phyloP scores from a whole-genome alignment of 2,113 vertebrate species.

The Pithys albifrons region DNA sequence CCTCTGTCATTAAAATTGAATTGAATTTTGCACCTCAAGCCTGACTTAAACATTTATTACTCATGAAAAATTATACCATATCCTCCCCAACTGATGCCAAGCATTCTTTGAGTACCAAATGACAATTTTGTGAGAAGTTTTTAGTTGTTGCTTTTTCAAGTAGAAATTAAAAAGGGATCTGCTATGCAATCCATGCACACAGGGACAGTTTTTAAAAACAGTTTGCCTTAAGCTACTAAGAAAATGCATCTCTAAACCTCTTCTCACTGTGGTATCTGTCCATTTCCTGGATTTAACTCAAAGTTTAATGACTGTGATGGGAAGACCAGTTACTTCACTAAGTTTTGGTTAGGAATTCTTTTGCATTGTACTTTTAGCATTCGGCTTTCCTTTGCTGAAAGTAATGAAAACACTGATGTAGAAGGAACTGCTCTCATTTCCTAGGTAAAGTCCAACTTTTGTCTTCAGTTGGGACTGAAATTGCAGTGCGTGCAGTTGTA shows the following conservation, averaged over 20 bases:
- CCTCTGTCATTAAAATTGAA: slow-evolving; percentile 36
- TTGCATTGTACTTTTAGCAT: not conserved
- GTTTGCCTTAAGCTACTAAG: not conserved
- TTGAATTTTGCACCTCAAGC: slow-evolving; percentile 41
- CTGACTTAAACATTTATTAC: slow-evolving; percentile 36
- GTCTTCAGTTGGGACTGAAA: not conserved
- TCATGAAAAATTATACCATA: slow-evolving; percentile 22
- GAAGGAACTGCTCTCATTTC: not conserved
- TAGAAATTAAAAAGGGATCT: not conserved
- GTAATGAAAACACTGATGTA: not conserved
- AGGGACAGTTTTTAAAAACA: not conserved
- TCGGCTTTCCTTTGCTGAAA: not conserved
- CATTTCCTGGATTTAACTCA: not conserved
- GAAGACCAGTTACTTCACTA: not conserved
- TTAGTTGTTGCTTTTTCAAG: not conserved
- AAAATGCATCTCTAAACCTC: not conserved
- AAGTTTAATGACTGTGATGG: not conserved
- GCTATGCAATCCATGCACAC: not conserved
- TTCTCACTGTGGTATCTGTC: not conserved
- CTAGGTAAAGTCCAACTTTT: not conserved
- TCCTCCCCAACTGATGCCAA: not conserved
- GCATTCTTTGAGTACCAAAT: not conserved
- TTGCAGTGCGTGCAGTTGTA: not conserved
- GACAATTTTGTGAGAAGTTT: not conserved
- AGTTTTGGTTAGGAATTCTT: not conserved